phyloP scores from a whole-genome alignment of 1,140 invertebrate genomes.

The Bombus superbus region DNA sequence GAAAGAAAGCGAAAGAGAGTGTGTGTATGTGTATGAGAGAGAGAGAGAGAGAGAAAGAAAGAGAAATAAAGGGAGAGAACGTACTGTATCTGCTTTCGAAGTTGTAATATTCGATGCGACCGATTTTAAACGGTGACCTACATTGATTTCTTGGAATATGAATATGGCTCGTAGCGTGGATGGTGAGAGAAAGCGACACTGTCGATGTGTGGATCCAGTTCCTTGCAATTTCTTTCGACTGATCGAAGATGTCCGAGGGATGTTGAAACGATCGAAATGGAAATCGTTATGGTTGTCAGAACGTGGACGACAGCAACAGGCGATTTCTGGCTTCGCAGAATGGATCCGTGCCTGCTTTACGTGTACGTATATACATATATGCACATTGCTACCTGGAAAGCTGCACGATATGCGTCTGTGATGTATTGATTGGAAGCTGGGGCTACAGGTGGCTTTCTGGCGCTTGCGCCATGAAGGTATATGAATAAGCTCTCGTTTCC shows the following conservation, averaged over 20 bases:
- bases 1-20: neutral
- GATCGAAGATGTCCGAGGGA: neutral
- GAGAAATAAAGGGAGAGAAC: no score
- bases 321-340: constrained; percentile 48
- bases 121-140: neutral
- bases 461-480: constrained; percentile 65
- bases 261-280: constrained; percentile 17
- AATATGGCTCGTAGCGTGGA: neutral
- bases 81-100: neutral
- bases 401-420: constrained; percentile 59
- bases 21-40: no score
- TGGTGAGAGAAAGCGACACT: neutral
- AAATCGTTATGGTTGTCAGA: neutral
- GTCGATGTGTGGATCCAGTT: constrained; percentile 7
- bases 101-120: neutral
- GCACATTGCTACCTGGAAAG: constrained; percentile 63
- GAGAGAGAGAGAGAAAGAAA: neutral
- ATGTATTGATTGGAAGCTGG: constrained; percentile 73
- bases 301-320: constrained; percentile 59
- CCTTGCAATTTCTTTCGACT: neutral
- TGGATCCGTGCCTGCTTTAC: neutral
- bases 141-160: neutral
- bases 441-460: constrained; percentile 72
- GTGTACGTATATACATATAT: constrained; percentile 22
- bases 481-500: constrained; percentile 69